Percentiles rank a stretch among this genome's conserved stretches.
These are phyloP conservation scores for Pseudorectes ferrugineus DNA, from an alignment of 2,113 vertebrate genomes.

Conservation along the genomic window DNA sequence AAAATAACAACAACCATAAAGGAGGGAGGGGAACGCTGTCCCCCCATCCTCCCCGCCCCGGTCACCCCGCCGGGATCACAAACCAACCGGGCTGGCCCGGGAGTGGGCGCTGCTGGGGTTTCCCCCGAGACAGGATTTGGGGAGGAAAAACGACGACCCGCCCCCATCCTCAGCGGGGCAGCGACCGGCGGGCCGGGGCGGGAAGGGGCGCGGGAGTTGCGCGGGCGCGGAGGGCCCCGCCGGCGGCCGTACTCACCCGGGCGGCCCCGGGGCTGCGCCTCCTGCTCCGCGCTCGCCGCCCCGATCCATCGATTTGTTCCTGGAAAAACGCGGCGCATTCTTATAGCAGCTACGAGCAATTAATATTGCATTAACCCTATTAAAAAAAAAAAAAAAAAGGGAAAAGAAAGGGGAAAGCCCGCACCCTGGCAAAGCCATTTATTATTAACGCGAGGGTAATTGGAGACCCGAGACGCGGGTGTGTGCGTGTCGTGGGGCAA, in stretches of 20 bases:
- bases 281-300: slow-evolving; percentile 14
- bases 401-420: not conserved
- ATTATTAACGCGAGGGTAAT: slow-evolving; percentile 75
- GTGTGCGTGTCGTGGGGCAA: slow-evolving; percentile 34
- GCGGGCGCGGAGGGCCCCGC: not conserved
- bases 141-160: accelerated
- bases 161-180: not conserved
- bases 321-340: slow-evolving; percentile 78
- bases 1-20: not conserved
- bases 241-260: not conserved
- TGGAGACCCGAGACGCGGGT: slow-evolving; percentile 61
- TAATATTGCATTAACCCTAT: slow-evolving; percentile 88
- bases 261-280: not conserved
- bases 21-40: not conserved
- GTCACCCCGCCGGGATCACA: not conserved
- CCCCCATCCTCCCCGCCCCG: accelerated
- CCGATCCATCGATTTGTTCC: slow-evolving; percentile 77
- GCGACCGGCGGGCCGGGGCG: not conserved
- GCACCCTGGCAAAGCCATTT: slow-evolving; percentile 64
- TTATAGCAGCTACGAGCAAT: slow-evolving; percentile 83
- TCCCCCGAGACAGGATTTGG: too few species aligned
- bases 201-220: not conserved
- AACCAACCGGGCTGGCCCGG: not conserved
- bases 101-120: not conserved
- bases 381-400: not conserved